Evolutionary conservation across 1,140 invertebrate genomes (phyloP).

Genomic region (Orius laevigatus): DNA sequence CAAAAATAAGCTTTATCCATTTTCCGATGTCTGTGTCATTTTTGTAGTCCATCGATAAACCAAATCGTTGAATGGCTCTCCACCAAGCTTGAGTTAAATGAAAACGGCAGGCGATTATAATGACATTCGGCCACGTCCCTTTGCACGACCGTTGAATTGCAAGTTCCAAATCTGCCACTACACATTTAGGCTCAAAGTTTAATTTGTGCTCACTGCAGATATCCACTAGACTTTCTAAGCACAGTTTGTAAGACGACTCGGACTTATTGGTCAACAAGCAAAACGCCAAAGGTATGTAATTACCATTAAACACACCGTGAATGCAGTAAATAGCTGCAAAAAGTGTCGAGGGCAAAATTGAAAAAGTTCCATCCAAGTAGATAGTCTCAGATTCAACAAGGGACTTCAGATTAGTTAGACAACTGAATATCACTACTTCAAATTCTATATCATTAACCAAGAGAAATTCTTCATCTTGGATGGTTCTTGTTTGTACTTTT

Average conservation of each 20-base stretch:
- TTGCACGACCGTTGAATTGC: not conserved
- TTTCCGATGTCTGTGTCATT: not conserved
- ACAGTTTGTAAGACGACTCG: not conserved
- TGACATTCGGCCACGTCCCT: not conserved
- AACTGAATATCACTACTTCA: no score
- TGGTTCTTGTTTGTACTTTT: no score
- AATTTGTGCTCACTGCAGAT: not conserved
- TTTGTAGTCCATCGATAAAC: not conserved
- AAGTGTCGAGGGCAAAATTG: no score
- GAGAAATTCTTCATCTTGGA: no score
- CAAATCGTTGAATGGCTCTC: not conserved
- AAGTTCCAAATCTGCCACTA: not conserved
- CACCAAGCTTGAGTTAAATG: slow-evolving; percentile 1
- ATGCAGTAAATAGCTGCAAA: not conserved
- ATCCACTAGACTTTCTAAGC: not conserved
- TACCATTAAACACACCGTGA: not conserved
- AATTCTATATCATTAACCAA: no score
- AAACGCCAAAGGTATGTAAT: slow-evolving; percentile 1
- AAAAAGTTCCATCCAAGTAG: no score
- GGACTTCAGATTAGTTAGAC: no score
- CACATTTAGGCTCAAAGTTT: not conserved
- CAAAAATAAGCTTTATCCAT: not conserved
- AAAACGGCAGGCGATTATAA: not conserved
- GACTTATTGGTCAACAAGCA: slow-evolving; percentile 1
- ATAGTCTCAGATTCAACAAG: no score